Evolutionary conservation across 2,113 vertebrate genomes (phyloP).

Genomic region (Pterophyllum scalare): DNA sequence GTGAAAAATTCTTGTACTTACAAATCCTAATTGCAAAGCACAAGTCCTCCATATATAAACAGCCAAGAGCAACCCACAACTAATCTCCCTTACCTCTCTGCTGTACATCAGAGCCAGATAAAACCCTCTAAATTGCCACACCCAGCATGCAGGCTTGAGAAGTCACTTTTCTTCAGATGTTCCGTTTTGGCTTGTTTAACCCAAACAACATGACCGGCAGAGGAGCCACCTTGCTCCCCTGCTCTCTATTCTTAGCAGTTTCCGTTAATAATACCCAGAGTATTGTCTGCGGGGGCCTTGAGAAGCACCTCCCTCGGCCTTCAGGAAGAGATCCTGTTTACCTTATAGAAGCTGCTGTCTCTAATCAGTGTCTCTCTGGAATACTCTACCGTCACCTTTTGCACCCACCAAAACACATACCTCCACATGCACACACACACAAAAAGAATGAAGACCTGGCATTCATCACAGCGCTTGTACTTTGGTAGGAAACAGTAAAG

Average conservation of each 20-base stretch:
- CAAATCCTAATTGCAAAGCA: conserved; percentile 37
- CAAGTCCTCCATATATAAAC: conserved; percentile 47
- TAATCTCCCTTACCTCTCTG: conserved; percentile 3
- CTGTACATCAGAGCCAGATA: conserved; percentile 34
- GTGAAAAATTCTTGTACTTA: conserved; percentile 58
- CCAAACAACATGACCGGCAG: conserved; percentile 72
- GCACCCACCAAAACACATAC: conserved; percentile 27
- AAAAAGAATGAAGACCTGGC: conserved; percentile 53
- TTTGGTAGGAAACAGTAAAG: conserved; percentile 74
- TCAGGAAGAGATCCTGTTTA: conserved; percentile 83
- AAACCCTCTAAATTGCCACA: conserved; percentile 56
- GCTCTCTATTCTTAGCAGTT: conserved; percentile 83
- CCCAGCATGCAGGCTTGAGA: conserved; percentile 54
- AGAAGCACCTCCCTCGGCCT: conserved; percentile 78
- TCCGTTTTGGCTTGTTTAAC: conserved; percentile 76
- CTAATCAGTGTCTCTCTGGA: conserved; percentile 74
- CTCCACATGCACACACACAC: conserved; percentile 46
- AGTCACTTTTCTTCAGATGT: conserved; percentile 71
- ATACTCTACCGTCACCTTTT: conserved; percentile 66
- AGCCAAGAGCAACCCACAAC: conserved; percentile 11
- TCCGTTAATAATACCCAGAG: conserved; percentile 83
- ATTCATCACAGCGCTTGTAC: conserved; percentile 59
- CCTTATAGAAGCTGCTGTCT: conserved; percentile 78
- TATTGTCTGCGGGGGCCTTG: conserved; percentile 83
- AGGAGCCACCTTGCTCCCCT: conserved; percentile 75